Evolutionary conservation across 2,888 invertebrate species (phyloP).

Genomic region (Monochamus alternatus): DNA sequence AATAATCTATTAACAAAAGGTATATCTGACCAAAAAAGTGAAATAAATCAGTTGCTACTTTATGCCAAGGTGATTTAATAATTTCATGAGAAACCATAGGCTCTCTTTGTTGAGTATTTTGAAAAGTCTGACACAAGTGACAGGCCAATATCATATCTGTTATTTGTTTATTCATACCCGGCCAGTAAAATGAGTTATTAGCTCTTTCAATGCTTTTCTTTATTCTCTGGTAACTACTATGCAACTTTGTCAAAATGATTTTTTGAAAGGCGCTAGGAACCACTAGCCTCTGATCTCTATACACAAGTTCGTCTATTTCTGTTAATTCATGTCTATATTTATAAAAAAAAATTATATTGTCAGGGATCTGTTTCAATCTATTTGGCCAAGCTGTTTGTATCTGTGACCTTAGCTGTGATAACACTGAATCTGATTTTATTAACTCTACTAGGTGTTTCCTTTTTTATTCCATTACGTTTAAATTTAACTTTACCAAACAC

Average conservation of each 20-base stretch:
- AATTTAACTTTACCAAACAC: constrained; percentile 22
- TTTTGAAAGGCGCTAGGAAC: not conserved
- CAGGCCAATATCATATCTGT: constrained; percentile 31
- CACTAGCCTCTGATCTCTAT: not conserved
- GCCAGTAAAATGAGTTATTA: constrained; percentile 16
- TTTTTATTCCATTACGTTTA: not conserved
- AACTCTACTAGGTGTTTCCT: not conserved
- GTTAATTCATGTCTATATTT: constrained; percentile 37
- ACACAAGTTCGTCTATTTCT: constrained; percentile 10
- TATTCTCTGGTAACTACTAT: not conserved
- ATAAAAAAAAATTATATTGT: constrained; percentile 32
- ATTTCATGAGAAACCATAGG: constrained; percentile 37
- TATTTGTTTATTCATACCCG: constrained; percentile 35
- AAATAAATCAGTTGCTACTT: constrained; percentile 36
- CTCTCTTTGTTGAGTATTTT: constrained; percentile 28
- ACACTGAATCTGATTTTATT: constrained; percentile 4
- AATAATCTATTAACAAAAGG: constrained; percentile 32
- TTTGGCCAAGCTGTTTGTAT: not conserved
- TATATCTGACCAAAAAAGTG: constrained; percentile 27
- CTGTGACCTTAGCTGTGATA: not conserved
- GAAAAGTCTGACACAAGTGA: constrained; percentile 16
- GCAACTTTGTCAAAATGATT: not conserved
- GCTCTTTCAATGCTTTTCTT: constrained; percentile 11
- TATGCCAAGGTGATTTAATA: constrained; percentile 29
- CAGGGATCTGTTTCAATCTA: constrained; percentile 27